Evolutionary conservation across 2,113 vertebrate species (phyloP), one percentile per base, ranked within the genome.

Genomic region (Gallinago paraguaiae): DNA sequence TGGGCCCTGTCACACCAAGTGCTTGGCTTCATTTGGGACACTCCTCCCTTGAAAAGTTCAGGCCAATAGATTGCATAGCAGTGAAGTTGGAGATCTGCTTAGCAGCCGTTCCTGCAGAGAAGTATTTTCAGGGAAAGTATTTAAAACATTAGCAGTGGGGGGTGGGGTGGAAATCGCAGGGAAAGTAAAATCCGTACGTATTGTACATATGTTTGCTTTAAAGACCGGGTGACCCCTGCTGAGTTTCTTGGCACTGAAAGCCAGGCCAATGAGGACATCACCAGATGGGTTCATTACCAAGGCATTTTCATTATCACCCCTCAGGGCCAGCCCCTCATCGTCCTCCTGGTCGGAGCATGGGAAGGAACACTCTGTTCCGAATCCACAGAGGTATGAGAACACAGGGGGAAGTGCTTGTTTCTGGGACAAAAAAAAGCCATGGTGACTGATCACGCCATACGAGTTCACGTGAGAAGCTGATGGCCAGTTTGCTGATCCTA

Each of bases 301-400:
- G 95, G 90, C 89, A 83, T 96, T 89, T 92, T 70, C 96, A 94
- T 88, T 20, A 82, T 86, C 81, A 54, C 89, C 92, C 94, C 96
- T 97, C 43, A 2, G 82, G 96, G 96, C 96, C 90, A 97, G 94
- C 92, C 86, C 93, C 89, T 95, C 57, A 20, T 90, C 1, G 61
- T 96, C 68, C 91, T 97, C 81, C 97, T 96, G 97, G 92, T 86
- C 35, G 39, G 86, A 87, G 84, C 96, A 90, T 82, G 97, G 94
- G 96, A 96, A 93, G 96, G 96, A 97, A 98, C 97, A 95, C 82
- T 71, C 79, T 97, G 97, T 97, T 97, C 97, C 53, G 76, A 95
- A 37, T 91, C 25, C 65, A 60, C 65, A 16, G 75, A 96, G 78
- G 77, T 78, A 95, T 95, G 79, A 93, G 95, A 81, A 90, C 88